Conservation (phyloP, 2,797 vertebrate genomes). For the Melanogrammus aeglefinus region DNA sequence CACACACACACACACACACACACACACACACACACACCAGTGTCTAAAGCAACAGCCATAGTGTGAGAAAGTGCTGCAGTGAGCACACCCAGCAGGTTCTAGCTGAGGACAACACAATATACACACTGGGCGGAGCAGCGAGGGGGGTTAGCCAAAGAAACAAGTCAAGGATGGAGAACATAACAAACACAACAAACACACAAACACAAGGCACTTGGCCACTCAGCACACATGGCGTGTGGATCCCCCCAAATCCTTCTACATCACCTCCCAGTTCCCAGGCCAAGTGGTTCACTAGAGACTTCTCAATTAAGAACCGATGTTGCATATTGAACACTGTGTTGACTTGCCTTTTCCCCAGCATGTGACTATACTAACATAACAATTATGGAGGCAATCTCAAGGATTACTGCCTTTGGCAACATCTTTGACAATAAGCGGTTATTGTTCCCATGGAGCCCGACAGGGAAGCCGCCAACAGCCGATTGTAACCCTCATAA, state of each 20-base stretch:
- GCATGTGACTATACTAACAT: neutral
- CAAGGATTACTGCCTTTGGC: no score
- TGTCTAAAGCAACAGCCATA: slow-evolving; percentile 6
- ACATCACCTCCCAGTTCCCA: slow-evolving; percentile 17
- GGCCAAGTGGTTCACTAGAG: slow-evolving; percentile 10
- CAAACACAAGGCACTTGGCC: slow-evolving; percentile 35
- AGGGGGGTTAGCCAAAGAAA: slow-evolving; percentile 38
- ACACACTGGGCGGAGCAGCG: slow-evolving; percentile 28
- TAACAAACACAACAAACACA: slow-evolving; percentile 35
- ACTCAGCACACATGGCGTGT: slow-evolving; percentile 4
- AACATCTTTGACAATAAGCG: no score
- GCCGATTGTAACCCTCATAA: no score
- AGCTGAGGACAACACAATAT: slow-evolving; percentile 41
- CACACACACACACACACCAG: slow-evolving; percentile 19
- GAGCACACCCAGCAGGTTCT: slow-evolving; percentile 32
- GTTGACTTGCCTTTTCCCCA: neutral
- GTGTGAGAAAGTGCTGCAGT: slow-evolving; percentile 40
- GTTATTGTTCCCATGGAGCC: no score
- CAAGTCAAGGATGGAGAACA: slow-evolving; percentile 38
- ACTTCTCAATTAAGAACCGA: neutral
- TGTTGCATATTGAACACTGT: neutral
- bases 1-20: slow-evolving; percentile 18
- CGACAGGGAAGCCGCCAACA: no score
- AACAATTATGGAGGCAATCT: no score
- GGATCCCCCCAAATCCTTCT: neutral